Percentiles rank a stretch among this genome's conserved stretches.
phyloP scores from a whole-genome alignment of 2,888 invertebrate genomes.

The Drosophila sordidapex region DNA sequence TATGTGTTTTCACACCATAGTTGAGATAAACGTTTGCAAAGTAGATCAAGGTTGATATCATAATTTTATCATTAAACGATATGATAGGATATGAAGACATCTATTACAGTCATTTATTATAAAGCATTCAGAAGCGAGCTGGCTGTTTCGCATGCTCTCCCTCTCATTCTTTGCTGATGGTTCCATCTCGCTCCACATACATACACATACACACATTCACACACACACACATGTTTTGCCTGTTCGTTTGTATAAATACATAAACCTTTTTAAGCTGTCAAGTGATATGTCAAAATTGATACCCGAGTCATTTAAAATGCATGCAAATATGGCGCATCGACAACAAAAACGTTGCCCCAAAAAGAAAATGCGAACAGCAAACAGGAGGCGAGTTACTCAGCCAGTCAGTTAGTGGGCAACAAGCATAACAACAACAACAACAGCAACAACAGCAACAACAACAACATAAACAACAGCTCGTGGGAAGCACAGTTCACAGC shows the following conservation, averaged over 20 bases:
- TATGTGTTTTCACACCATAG: neutral
- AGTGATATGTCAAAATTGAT: slow-evolving; percentile 82
- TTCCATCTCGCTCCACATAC: slow-evolving; percentile 15
- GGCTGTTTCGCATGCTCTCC: neutral
- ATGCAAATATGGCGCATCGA: slow-evolving; percentile 75
- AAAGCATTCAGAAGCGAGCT: slow-evolving; percentile 1
- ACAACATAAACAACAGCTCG: slow-evolving; percentile 31
- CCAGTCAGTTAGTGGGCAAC: slow-evolving; percentile 61
- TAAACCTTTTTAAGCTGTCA: slow-evolving; percentile 82
- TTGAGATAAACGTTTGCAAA: neutral
- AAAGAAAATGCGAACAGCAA: slow-evolving; percentile 16
- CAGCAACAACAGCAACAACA: slow-evolving; percentile 24
- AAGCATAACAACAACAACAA: slow-evolving; percentile 34
- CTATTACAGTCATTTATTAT: neutral
- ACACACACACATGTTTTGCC: slow-evolving; percentile 27
- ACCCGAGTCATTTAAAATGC: slow-evolving; percentile 82
- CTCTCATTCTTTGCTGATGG: neutral
- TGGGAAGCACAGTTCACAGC: slow-evolving; percentile 66
- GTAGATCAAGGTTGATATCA: neutral
- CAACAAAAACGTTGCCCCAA: slow-evolving; percentile 44
- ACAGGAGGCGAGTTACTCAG: slow-evolving; percentile 47
- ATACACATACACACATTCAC: slow-evolving; percentile 20
- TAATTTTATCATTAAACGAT: neutral
- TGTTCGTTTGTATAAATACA: slow-evolving; percentile 75
- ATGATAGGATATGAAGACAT: neutral